Evolutionary conservation across 1,140 invertebrate species (phyloP), one percentile per base, ranked within the genome.

Genomic region (Drosophila leontia): DNA sequence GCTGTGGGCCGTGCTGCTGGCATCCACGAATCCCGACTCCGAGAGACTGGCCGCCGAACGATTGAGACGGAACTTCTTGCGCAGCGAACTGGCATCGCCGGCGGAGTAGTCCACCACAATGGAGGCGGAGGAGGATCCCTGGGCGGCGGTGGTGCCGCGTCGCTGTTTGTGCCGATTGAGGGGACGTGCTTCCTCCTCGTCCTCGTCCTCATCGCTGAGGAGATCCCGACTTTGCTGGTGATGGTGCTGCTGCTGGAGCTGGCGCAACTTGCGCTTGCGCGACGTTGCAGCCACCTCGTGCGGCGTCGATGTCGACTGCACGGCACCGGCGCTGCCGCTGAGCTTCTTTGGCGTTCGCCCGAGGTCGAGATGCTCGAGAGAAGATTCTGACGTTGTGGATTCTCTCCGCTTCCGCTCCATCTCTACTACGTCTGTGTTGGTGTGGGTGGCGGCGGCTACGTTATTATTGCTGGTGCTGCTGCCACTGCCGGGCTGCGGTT

Each of bases 301-400:
- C 4, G 91, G 91, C 64, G 91, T 92, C 7, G 91, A 92, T 64
- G 91, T 92, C 50, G 82, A 78, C 65, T 88, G 84, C 23, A 62
- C 44, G 17, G 71, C 55, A 3, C 83, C 78, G 56, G 59, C 71
- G 60, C 47, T 70, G 63, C 77, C 81, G 64, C 70, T 82, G n/a
- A 92, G 68, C 65, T 92, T 91, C 70, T 92, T 92, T 69, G 91
- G 91, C 60, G 91, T 92, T 39, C 91, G 84, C 0, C 88, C 90
- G 58, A 93, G 51, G 39, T 93, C 92, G 42, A 93, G 76, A 45
- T 92, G 90, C 65, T 93, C 92, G 62, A 93, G 58, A 42, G 92
- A 93, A 47, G 92, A 93, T 45, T 93, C 91, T 13, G 92, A 93
- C 5, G 92, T 92, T 39, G 85, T 84, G 17, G 92, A 93, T 37